Conservation (phyloP, 2,113 vertebrate genomes). For the Mandrillus leucophaeus region DNA sequence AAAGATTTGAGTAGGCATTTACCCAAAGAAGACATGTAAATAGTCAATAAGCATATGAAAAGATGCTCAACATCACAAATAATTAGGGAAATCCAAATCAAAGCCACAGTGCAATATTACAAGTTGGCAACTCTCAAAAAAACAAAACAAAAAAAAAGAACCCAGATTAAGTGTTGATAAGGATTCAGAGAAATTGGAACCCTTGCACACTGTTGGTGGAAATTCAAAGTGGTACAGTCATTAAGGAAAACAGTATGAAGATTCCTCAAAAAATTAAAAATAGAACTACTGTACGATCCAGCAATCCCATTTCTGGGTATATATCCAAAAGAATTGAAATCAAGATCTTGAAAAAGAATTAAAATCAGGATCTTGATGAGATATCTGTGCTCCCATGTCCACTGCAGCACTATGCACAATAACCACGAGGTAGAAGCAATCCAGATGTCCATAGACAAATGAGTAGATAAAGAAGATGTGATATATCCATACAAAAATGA, state of each 20-base stretch:
- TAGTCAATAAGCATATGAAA: not conserved
- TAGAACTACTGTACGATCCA: not conserved
- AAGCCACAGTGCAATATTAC: not conserved
- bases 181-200: not conserved
- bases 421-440: not conserved
- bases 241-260: not conserved
- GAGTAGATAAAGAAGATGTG: not conserved
- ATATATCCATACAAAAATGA: not conserved
- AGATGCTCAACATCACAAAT: not conserved
- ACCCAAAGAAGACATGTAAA: not conserved
- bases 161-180: not conserved
- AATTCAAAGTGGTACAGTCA: not conserved
- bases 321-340: not conserved
- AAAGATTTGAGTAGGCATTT: not conserved
- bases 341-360: not conserved
- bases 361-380: not conserved
- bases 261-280: not conserved
- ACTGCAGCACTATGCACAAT: not conserved
- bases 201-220: not conserved
- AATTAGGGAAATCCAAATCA: not conserved
- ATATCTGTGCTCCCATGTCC: not conserved
- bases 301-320: not conserved
- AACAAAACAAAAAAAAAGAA: not conserved
- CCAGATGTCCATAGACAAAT: not conserved
- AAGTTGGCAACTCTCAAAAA: not conserved